Evolutionary conservation across 2,888 invertebrate genomes (phyloP), one percentile per base, ranked within the genome.

Genomic region (Dexiosoma caninum): DNA sequence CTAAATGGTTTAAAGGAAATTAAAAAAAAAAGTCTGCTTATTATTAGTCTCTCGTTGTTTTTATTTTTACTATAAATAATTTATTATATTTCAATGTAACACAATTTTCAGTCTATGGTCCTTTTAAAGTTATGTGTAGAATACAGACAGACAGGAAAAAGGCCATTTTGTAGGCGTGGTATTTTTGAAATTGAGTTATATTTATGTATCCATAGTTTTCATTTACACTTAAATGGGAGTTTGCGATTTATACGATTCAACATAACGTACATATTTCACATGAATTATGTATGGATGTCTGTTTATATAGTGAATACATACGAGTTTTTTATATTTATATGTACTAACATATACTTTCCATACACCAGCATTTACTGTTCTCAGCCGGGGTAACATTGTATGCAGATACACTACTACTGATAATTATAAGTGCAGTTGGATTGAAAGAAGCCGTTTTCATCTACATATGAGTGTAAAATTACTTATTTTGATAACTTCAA

Each of bases 181-280:
- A 7, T n/a, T 77, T 77, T 70, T 70, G 55, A 64, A 77, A 70
- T 77, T 70, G 57, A 71, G 70, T 69, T 70, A 64, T 70, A 49
- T 77, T 64, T 77, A 77, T 70, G 57, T 71, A 57, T 49, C n/a
- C 42, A 59, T 53, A 21, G 49, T 62, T 69, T 60, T 53, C 42
- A 23, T 76, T 76, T 69, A 67, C 51, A 21, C 40, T 57, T 49
- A 40, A 76, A 76, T 69, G 67, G 60, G 60, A 69, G 76, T 69
- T 70, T 69, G 70, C 62, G 49, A 64, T 70, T 70, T 66, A 59
- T 64, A 70, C 51, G 57, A 77, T 49, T 46, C 37, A 40, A 57
- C 57, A 60, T 60, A 75, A 75, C 21, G 59, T n/a, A n/a, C n/a
- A n/a, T 76, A 60, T 62, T 46, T 64, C 44, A 32, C 75, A 59